Evolutionary conservation across 2,888 invertebrate genomes (phyloP).

Genomic region (Aquatica leii): DNA sequence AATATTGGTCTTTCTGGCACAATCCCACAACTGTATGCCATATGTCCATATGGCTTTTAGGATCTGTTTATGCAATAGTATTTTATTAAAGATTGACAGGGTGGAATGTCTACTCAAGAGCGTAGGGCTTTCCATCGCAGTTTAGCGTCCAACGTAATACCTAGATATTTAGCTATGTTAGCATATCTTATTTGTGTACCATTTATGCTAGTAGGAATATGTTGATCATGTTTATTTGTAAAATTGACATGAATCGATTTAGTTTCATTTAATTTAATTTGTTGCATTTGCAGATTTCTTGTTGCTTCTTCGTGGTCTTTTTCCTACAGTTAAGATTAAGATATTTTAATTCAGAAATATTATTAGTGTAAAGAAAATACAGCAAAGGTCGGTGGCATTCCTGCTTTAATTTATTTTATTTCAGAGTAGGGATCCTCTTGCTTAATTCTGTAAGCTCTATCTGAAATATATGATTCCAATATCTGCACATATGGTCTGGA

Average conservation of each 20-base stretch:
- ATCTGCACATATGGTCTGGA: neutral
- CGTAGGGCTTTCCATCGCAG: neutral
- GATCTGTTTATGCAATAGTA: neutral
- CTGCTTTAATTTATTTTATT: neutral
- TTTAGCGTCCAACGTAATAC: no score
- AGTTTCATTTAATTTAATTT: no score
- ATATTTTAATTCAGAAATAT: neutral
- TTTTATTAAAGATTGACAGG: neutral
- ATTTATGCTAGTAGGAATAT: no score
- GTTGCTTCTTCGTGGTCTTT: no score
- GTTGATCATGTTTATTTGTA: no score
- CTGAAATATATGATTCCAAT: neutral
- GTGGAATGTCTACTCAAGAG: neutral
- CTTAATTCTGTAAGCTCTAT: no score
- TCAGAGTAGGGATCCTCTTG: neutral
- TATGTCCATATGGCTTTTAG: neutral
- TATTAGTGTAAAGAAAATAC: neutral
- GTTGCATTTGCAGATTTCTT: no score
- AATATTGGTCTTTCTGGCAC: neutral
- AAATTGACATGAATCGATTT: no score
- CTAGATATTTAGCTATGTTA: neutral
- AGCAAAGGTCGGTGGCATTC: neutral
- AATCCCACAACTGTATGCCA: neutral
- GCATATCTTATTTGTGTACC: no score
- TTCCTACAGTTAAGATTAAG: neutral